Evolutionary conservation across 2,113 vertebrate species (phyloP).

Genomic region (Notechis scutatus): DNA sequence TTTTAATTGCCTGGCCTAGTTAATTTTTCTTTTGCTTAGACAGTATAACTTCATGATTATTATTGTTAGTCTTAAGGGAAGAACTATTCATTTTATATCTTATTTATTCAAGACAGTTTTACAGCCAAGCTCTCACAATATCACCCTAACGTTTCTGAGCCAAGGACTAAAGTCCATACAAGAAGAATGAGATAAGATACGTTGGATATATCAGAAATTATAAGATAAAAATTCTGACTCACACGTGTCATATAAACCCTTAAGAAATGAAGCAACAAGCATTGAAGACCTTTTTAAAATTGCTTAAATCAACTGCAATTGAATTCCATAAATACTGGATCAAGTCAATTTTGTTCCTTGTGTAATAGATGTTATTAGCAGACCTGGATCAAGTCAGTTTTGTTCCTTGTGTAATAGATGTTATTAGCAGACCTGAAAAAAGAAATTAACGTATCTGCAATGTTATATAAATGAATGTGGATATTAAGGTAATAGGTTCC

Average conservation of each 20-base stretch:
- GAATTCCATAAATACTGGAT: background rate
- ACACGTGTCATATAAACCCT: background rate
- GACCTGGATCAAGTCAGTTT: background rate
- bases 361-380: background rate
- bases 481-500: background rate
- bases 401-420: background rate
- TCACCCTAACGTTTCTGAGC: background rate
- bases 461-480: background rate
- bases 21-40: background rate
- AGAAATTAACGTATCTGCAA: background rate
- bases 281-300: background rate
- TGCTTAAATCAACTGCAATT: background rate
- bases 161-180: background rate
- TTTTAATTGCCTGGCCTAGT: background rate
- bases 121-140: background rate
- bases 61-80: background rate
- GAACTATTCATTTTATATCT: background rate
- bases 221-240: background rate
- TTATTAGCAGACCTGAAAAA: background rate
- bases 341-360: background rate
- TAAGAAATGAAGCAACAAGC: background rate
- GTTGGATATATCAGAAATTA: background rate
- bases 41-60: background rate
- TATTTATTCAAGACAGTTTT: background rate
- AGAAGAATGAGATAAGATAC: background rate